These are phyloP conservation scores for Anhinga rufa DNA, from an alignment of 2,113 vertebrate species.

Conservation along the genomic window DNA sequence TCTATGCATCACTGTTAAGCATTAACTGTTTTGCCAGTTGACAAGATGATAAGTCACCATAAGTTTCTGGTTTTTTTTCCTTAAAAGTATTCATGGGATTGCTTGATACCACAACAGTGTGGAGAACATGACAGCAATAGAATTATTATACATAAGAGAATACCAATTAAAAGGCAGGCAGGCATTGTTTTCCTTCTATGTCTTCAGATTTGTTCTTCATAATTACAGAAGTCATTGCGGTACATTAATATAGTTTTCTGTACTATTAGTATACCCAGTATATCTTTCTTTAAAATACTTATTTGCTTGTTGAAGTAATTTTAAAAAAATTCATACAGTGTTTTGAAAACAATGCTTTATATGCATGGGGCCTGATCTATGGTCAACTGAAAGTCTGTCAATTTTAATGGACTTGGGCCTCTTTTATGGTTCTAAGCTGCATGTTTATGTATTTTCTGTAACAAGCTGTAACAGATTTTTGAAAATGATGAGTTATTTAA, in stretches of 20 bases:
- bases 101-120: neutral
- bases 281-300: neutral
- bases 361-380: neutral
- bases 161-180: neutral
- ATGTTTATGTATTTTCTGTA: constrained; percentile 35
- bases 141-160: neutral
- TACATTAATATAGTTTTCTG: neutral
- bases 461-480: neutral
- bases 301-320: neutral
- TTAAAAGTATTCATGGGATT: neutral
- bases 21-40: constrained; percentile 2
- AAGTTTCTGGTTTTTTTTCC: neutral
- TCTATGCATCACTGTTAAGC: neutral
- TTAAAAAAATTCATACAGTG: neutral
- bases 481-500: constrained; percentile 1
- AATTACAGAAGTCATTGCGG: neutral
- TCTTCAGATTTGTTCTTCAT: neutral
- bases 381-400: neutral
- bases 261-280: neutral
- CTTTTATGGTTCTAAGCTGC: neutral
- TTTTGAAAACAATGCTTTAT: neutral
- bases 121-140: neutral
- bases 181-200: neutral
- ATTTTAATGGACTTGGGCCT: neutral
- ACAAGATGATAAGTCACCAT: neutral